Evolutionary conservation across 1,140 invertebrate species (phyloP), one percentile per base, ranked within the genome.

Genomic region (Samia ricini): DNA sequence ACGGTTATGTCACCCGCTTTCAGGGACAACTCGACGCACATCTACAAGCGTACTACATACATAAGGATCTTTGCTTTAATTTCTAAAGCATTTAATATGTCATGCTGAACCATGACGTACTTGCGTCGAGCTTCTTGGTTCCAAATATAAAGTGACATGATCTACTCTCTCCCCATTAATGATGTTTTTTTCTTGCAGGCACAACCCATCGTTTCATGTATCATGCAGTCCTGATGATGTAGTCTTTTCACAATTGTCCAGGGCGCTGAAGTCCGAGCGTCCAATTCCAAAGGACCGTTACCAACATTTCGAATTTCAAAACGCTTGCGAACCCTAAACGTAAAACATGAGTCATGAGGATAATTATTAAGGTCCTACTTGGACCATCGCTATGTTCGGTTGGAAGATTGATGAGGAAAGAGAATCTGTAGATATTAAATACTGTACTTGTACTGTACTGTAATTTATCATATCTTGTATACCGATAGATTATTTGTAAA

Each of bases 301-400:
- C 79, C 77, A 0, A 72, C 54, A 59, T 82, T 82, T 33, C 58
- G 56, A 6, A 74, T 51, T n/a, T 50, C 57, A n/a, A 82, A 69
- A 0, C 64, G 60, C 58, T 82, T 82, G 10, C 76, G 72, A 2
- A 75, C 57, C 63, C 79, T 82, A 36, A 4, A 58, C 26, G n/a
- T 21, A 55, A 56, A 57, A 42, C 12, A 42, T 36, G 2, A 5
- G 5, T 36, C 4, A 2, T 36, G 4, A 36, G 26, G 26, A 26
- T 26, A 26, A 26, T 26, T 8, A 8, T 26, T 26, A 26, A 26
- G 3, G 26, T 26, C 26, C 3, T 4, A 26, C 8, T 26, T 26
- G 26, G 26, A 26, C 3, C 8, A 26, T 26, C 8, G 26, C 26
- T 26, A 8, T n/a, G n/a, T n/a, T n/a, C n/a, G n/a, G n/a, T n/a